Conservation (phyloP, 2,797 vertebrate genomes). For the Delichon dasypus region DNA sequence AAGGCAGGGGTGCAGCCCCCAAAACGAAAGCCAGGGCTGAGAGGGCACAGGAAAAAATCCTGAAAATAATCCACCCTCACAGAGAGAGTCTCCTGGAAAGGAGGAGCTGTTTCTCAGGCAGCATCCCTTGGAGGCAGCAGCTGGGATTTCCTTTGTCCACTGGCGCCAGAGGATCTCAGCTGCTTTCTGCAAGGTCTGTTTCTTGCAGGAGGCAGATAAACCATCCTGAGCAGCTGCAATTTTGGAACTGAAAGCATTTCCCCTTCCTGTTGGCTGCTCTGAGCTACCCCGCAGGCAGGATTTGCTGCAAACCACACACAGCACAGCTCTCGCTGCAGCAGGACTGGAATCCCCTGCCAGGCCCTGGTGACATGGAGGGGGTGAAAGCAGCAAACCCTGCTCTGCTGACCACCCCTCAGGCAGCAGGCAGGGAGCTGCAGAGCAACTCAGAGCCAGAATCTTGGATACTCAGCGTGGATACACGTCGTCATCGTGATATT, state of each 20-base stretch:
- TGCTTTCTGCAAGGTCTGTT: slow-evolving; percentile 14
- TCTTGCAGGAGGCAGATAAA: slow-evolving; percentile 40
- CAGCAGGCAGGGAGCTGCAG: neutral
- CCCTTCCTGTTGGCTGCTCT: slow-evolving; percentile 42
- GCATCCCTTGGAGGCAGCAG: slow-evolving; percentile 1
- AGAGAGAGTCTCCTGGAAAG: neutral
- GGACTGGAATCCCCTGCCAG: neutral
- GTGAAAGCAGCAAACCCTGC: neutral
- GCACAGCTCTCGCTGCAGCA: neutral
- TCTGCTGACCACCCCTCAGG: neutral
- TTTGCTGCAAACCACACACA: neutral
- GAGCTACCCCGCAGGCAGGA: neutral
- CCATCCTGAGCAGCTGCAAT: slow-evolving; percentile 1
- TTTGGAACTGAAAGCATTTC: slow-evolving; percentile 55
- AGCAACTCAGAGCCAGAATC: neutral
- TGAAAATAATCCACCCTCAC: neutral
- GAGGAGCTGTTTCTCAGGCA: neutral
- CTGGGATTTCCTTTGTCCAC: slow-evolving; percentile 40
- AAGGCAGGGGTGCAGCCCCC: fast-evolving
- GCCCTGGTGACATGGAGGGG: neutral
- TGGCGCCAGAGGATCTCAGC: slow-evolving; percentile 1
- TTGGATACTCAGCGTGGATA: neutral
- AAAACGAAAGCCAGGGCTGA: neutral
- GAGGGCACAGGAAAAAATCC: neutral
- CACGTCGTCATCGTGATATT: neutral